Conservation (phyloP, 2,888 invertebrate genomes). For the Mesorhabditis sp. region DNA sequence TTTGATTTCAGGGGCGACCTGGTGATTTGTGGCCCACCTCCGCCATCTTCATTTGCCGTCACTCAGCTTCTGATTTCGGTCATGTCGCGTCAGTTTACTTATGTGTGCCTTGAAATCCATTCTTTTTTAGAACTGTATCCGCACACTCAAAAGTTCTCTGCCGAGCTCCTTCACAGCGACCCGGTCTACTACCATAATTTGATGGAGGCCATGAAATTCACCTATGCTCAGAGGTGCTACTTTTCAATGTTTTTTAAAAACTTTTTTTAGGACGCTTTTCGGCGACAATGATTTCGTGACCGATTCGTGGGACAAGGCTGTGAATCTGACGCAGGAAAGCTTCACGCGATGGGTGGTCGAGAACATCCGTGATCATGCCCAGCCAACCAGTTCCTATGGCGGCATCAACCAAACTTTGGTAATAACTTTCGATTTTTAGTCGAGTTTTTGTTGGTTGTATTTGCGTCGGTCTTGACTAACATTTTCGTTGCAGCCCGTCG, state of each 20-base stretch:
- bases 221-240: slow-evolving; percentile 69
- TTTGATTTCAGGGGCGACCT: slow-evolving; percentile 61
- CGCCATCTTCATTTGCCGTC: slow-evolving; percentile 80
- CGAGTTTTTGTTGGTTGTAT: too few species aligned
- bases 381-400: slow-evolving; percentile 49
- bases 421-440: slow-evolving; percentile 56
- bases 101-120: neutral
- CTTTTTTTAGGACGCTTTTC: slow-evolving; percentile 69
- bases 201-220: slow-evolving; percentile 85
- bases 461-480: too few species aligned
- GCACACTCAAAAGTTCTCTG: slow-evolving; percentile 20
- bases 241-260: neutral
- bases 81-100: too few species aligned
- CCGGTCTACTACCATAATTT: slow-evolving; percentile 74
- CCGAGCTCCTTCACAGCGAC: slow-evolving; percentile 32
- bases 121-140: slow-evolving; percentile 30
- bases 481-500: slow-evolving; percentile 60
- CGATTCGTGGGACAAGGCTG: slow-evolving; percentile 69
- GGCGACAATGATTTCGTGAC: slow-evolving; percentile 75
- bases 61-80: slow-evolving; percentile 76
- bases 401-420: slow-evolving; percentile 63
- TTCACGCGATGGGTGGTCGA: slow-evolving; percentile 64
- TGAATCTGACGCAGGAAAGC: slow-evolving; percentile 67
- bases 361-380: slow-evolving; percentile 67
- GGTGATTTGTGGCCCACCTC: slow-evolving; percentile 75